These are phyloP conservation scores for Ceyx cyanopectus DNA, from an alignment of 2,113 vertebrate genomes.

Conservation along the genomic window DNA sequence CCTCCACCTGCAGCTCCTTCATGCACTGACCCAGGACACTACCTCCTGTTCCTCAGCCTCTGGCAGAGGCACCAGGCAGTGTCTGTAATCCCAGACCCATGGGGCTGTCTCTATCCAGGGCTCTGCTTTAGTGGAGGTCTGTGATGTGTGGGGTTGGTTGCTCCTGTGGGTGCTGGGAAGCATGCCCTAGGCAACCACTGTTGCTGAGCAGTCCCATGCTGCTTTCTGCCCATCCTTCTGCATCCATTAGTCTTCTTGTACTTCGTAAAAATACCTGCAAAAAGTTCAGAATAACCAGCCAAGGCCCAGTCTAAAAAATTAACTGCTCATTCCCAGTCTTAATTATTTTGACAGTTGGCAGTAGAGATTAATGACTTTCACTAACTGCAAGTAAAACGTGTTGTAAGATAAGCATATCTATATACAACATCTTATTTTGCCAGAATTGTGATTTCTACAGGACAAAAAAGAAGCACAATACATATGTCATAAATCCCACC, in stretches of 20 bases:
- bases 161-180: not conserved
- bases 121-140: not conserved
- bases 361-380: not conserved
- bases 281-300: not conserved
- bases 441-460: not conserved
- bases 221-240: not conserved
- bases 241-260: not conserved
- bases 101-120: accelerated
- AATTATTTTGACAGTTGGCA: not conserved
- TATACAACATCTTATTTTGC: not conserved
- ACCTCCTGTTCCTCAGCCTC: not conserved
- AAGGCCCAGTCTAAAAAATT: not conserved
- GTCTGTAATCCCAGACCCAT: not conserved
- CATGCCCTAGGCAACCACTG: no score
- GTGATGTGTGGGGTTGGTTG: not conserved
- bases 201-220: no score
- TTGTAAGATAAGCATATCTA: not conserved
- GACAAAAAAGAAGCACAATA: not conserved
- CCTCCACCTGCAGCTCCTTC: not conserved
- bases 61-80: not conserved
- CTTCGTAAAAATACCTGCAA: not conserved
- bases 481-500: not conserved
- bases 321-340: not conserved
- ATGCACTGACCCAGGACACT: no score
- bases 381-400: not conserved